Percentiles rank a stretch among this genome's conserved stretches.
These are phyloP conservation scores for Amblyopsis rosae DNA, from an alignment of 2,113 vertebrate genomes.

Conservation along the genomic window DNA sequence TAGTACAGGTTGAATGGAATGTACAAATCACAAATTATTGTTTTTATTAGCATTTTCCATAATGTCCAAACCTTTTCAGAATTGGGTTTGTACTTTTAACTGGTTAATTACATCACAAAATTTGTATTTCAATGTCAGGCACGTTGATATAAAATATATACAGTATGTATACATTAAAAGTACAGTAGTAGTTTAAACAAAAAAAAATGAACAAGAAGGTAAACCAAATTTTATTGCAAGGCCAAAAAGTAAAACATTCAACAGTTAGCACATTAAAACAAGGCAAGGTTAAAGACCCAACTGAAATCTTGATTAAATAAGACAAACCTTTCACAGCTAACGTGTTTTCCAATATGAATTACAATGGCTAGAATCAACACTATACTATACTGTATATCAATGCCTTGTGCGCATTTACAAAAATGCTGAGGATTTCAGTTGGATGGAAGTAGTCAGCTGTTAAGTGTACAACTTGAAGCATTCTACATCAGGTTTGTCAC, in stretches of 20 bases:
- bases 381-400: neutral
- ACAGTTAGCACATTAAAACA: constrained; percentile 31
- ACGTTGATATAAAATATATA: constrained; percentile 7
- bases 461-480: constrained; percentile 33
- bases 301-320: constrained; percentile 47
- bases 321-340: neutral
- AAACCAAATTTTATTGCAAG: neutral
- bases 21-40: too few relatives aligned
- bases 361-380: neutral
- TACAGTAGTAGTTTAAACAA: neutral
- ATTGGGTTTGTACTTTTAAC: neutral
- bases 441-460: constrained; percentile 34
- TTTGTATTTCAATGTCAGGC: neutral
- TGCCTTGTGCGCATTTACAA: neutral
- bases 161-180: constrained; percentile 27
- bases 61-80: too few relatives aligned
- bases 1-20: too few relatives aligned
- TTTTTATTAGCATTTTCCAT: too few relatives aligned
- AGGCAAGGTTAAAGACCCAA: constrained; percentile 43
- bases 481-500: constrained; percentile 69
- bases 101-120: neutral
- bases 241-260: constrained; percentile 17
- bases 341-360: neutral
- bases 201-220: constrained; percentile 4
- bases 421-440: constrained; percentile 52